A percentile compares a stretch with the other conserved stretches of the same genome.
Conservation (phyloP, 2,797 vertebrate species). For the Pogonophryne albipinna region DNA sequence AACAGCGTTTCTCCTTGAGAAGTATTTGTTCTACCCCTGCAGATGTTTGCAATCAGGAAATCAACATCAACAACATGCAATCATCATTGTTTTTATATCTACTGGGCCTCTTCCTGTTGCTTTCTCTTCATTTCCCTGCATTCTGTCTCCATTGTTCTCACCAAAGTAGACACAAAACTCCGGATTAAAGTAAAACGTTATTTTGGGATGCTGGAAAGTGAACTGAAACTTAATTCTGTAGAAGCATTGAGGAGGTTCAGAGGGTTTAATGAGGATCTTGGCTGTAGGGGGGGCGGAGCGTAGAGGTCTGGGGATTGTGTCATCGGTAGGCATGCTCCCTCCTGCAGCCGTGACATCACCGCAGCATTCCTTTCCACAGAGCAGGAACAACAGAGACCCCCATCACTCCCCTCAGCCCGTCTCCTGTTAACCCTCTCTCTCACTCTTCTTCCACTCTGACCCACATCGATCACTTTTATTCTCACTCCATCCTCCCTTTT, state of each 20-base stretch:
- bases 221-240: slow-evolving; percentile 40
- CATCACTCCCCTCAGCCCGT: slow-evolving; percentile 66
- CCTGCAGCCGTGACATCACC: slow-evolving; percentile 86
- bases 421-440: slow-evolving; percentile 70
- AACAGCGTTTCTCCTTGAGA: not conserved
- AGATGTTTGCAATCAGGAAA: slow-evolving; percentile 41
- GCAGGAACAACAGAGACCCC: slow-evolving; percentile 82
- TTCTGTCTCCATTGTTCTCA: slow-evolving; percentile 15
- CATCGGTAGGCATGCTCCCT: slow-evolving; percentile 85
- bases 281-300: slow-evolving; percentile 68
- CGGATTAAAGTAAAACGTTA: not conserved
- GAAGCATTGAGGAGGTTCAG: slow-evolving; percentile 46
- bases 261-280: slow-evolving; percentile 71
- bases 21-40: not conserved
- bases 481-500: slow-evolving; percentile 34
- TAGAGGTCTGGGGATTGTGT: slow-evolving; percentile 82
- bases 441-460: slow-evolving; percentile 26
- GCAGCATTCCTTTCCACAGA: slow-evolving; percentile 85
- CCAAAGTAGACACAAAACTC: slow-evolving; percentile 8
- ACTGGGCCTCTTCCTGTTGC: slow-evolving; percentile 49
- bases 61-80: slow-evolving; percentile 32
- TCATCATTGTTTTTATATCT: slow-evolving; percentile 27
- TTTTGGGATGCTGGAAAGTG: slow-evolving; percentile 1
- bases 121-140: slow-evolving; percentile 36
- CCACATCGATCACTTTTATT: slow-evolving; percentile 32